Conservation (phyloP, 2,797 vertebrate species). For the Apodemus agrarius region DNA sequence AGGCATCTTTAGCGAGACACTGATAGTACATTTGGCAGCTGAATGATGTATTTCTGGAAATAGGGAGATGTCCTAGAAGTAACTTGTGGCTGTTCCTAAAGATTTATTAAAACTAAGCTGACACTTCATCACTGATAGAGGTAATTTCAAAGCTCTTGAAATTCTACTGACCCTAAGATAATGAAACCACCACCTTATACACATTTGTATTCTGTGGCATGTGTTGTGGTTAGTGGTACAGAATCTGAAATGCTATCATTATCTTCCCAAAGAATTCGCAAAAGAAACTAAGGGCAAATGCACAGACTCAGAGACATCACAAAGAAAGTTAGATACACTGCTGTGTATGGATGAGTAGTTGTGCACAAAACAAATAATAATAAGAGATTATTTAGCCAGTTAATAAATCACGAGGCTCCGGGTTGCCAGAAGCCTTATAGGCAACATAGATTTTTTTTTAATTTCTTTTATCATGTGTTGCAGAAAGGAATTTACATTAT, state of each 20-base stretch:
- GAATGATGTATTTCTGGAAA: slow-evolving; percentile 88
- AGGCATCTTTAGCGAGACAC: slow-evolving; percentile 84
- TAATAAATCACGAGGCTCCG: slow-evolving; percentile 82
- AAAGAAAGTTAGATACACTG: slow-evolving; percentile 75
- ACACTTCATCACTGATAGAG: slow-evolving; percentile 87
- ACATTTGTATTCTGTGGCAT: slow-evolving; percentile 87
- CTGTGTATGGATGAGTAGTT: slow-evolving; percentile 68
- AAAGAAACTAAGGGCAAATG: slow-evolving; percentile 84
- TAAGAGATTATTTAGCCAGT: slow-evolving; percentile 82
- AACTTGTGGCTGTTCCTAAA: slow-evolving; percentile 85
- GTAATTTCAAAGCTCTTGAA: slow-evolving; percentile 89
- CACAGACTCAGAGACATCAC: slow-evolving; percentile 74
- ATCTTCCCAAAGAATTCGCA: slow-evolving; percentile 85
- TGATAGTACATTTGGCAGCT: slow-evolving; percentile 85
- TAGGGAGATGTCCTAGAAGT: slow-evolving; percentile 87
- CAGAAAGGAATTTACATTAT: slow-evolving; percentile 83
- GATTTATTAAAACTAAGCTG: slow-evolving; percentile 89
- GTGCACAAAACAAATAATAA: slow-evolving; percentile 80
- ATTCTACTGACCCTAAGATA: slow-evolving; percentile 89
- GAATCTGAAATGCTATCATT: slow-evolving; percentile 88
- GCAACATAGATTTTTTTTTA: slow-evolving; percentile 50
- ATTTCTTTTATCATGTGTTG: slow-evolving; percentile 78
- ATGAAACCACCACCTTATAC: slow-evolving; percentile 86
- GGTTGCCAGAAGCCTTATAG: slow-evolving; percentile 68
- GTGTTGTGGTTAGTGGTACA: slow-evolving; percentile 76